phyloP scores from a whole-genome alignment of 2,888 invertebrate genomes.

The Hedya salicella region DNA sequence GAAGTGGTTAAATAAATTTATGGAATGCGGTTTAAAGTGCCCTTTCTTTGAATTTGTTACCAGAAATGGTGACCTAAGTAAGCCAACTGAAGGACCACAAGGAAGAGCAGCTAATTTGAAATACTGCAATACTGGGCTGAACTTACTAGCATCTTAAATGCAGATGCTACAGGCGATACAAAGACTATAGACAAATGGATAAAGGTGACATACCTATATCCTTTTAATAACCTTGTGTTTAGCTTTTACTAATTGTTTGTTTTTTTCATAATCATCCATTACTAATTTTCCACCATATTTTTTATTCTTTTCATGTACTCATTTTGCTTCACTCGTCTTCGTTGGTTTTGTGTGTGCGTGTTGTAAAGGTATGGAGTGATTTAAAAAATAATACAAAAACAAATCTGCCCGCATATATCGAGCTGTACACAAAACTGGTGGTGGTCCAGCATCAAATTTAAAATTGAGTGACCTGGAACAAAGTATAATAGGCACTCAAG shows the following conservation, averaged over 20 bases:
- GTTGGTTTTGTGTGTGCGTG: conserved; percentile 1
- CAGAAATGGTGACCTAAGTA: conserved; percentile 22
- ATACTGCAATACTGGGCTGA: background rate
- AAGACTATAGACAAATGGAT: conserved; percentile 12
- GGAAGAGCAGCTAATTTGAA: background rate
- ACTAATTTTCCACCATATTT: too few species aligned
- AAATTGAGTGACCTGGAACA: background rate
- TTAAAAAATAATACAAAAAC: background rate
- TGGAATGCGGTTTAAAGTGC: background rate
- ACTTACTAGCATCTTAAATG: background rate
- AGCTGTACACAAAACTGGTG: background rate
- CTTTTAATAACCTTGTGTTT: background rate
- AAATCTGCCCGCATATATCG: background rate
- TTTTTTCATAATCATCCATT: background rate
- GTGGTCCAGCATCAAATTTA: background rate
- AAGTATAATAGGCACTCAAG: background rate
- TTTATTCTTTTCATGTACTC: background rate
- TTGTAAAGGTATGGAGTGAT: background rate
- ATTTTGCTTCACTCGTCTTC: background rate
- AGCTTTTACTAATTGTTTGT: background rate
- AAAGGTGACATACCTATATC: background rate
- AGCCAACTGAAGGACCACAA: conserved; percentile 2
- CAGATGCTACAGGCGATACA: conserved; percentile 11
- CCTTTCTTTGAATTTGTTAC: background rate
- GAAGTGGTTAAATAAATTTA: background rate